A percentile compares a stretch with the other conserved stretches of the same genome.
phyloP scores from a whole-genome alignment of 2,797 vertebrate genomes.

The Smutsia temminckii region DNA sequence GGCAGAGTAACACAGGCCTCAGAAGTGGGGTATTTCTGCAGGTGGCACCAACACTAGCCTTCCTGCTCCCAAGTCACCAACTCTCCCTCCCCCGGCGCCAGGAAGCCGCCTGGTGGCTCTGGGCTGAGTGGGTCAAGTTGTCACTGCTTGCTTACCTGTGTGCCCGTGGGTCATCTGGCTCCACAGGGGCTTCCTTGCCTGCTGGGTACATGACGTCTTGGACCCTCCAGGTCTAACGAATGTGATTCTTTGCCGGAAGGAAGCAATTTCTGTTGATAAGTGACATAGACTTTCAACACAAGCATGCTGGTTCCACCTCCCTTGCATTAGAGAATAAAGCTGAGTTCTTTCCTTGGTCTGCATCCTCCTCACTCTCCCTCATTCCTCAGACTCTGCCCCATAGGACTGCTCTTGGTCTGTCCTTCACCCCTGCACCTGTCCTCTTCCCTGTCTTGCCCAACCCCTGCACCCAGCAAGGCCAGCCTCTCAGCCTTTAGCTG shows the following conservation, averaged over 20 bases:
- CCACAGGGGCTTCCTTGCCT: not conserved
- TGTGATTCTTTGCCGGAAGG: not conserved
- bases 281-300: not conserved
- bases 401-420: not conserved
- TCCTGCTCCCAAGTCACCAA: not conserved
- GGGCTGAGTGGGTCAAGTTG: not conserved
- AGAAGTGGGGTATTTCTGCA: not conserved
- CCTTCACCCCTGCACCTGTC: not conserved
- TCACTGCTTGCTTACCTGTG: not conserved
- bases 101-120: not conserved
- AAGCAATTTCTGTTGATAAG: not conserved
- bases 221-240: not conserved
- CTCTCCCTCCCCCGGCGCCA: not conserved
- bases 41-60: not conserved
- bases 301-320: not conserved
- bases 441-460: not conserved
- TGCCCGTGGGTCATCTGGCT: not conserved
- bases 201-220: not conserved
- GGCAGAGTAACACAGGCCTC: not conserved
- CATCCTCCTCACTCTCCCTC: not conserved
- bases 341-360: not conserved
- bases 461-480: not conserved
- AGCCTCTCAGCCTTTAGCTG: not conserved
- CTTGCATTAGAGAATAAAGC: not conserved
- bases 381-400: not conserved